These are phyloP conservation scores for Triplophysa yarkandensis DNA, from an alignment of 2,797 vertebrate species.

Conservation along the genomic window DNA sequence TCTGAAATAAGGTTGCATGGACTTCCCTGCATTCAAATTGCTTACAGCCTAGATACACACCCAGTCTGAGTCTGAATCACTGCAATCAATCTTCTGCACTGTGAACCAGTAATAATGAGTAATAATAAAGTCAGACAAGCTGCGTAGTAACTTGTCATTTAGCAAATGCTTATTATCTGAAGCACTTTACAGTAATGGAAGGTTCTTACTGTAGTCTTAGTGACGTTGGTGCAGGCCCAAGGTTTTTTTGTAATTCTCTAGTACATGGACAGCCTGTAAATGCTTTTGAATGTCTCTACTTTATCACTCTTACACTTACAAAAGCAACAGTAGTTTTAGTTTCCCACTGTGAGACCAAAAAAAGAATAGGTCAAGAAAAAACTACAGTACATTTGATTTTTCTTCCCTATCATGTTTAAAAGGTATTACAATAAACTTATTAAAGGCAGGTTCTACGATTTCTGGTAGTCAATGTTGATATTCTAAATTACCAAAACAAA, in stretches of 20 bases:
- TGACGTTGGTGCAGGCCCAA: neutral
- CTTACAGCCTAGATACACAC: constrained; percentile 24
- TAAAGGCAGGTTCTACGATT: no score
- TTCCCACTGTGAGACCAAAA: neutral
- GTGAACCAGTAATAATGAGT: constrained; percentile 13
- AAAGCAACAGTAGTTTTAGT: neutral
- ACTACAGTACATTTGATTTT: neutral
- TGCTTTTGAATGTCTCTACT: neutral
- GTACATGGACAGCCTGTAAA: neutral
- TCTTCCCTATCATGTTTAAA: neutral
- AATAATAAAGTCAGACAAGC: constrained; percentile 1
- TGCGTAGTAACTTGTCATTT: constrained; percentile 9
- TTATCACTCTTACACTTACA: neutral
- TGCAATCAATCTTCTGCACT: constrained; percentile 14
- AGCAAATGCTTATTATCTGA: constrained; percentile 18
- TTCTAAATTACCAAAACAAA: no score
- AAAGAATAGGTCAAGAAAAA: neutral
- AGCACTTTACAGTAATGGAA: constrained; percentile 9
- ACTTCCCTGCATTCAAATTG: constrained; percentile 3
- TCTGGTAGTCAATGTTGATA: no score
- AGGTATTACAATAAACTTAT: neutral
- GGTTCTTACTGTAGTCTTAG: constrained; percentile 4
- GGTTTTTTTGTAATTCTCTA: neutral
- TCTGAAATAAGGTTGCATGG: constrained; percentile 39
- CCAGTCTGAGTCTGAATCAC: constrained; percentile 28